Conservation (phyloP, 2,113 vertebrate species). For the Clarias batrachus region DNA sequence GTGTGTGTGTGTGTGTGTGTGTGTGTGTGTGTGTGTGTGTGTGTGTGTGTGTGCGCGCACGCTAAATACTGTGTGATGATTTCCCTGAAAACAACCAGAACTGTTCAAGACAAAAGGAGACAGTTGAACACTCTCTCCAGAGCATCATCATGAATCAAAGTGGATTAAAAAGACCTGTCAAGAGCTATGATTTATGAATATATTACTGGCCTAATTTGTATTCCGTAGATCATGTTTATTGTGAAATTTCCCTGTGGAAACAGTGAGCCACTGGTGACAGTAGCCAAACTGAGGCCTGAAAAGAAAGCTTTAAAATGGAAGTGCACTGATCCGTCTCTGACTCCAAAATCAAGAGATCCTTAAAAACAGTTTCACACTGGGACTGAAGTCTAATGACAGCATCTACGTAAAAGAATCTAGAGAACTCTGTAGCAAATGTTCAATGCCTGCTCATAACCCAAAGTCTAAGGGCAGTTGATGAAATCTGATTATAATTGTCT, state of each 20-base stretch:
- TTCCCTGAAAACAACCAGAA: slow-evolving; percentile 65
- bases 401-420: background rate
- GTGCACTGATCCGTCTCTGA: background rate
- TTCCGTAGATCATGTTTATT: slow-evolving; percentile 75
- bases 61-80: slow-evolving; percentile 45
- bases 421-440: background rate
- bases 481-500: background rate
- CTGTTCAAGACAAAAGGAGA: slow-evolving; percentile 67
- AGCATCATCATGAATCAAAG: slow-evolving; percentile 76
- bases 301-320: slow-evolving; percentile 19
- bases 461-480: background rate
- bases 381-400: background rate
- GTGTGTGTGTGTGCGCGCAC: background rate
- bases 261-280: slow-evolving; percentile 19
- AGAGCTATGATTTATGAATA: slow-evolving; percentile 78
- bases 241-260: slow-evolving; percentile 57
- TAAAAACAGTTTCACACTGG: background rate
- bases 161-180: slow-evolving; percentile 74
- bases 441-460: too few relatives aligned
- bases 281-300: slow-evolving; percentile 25
- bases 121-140: slow-evolving; percentile 62
- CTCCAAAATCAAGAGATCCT: background rate
- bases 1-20: background rate
- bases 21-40: background rate
- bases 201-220: slow-evolving; percentile 76